Base-by-base conservation (phyloP, 1,140 invertebrate species). In the Oedothorax gibbosus region DNA sequence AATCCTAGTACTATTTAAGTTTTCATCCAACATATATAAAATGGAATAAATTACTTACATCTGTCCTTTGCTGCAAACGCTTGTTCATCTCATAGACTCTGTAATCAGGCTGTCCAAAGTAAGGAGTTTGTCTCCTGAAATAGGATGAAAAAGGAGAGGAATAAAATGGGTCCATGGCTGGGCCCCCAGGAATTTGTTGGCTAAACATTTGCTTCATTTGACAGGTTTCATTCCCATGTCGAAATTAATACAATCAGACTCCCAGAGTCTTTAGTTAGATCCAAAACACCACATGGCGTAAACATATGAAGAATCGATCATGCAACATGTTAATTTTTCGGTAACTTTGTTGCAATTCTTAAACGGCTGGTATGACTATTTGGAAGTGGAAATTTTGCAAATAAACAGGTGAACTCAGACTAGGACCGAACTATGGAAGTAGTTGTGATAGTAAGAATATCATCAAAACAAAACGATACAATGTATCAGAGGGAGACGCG, bases 201-300 rank as follows among this genome's bases (percentile, higher is more conserved):
- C 76, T 87, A 79, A 85, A 87, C 86, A 87, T 87, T 85, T 85
- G 86, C 86, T 85, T 87, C 86, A 87, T 87, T 69, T 86, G 85
- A 76, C 72, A 85, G 60, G 18, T 51, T 77, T 85, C 83, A 71
- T 73, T 62, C 81, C 76, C 81, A 21, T 60, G 20, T n/a, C 72
- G 20, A 84, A 76, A 75, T 56, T 57, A 76, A 76, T 35, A 66
- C 18, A 75, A 71, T 21, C 51, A 81, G 78, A 81, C 68, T 81
- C 78, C 11, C 10, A 2, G 78, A 81, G 78, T 35, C 78, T 71
- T 69, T 14, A 20, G 4, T 10, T 50, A 81, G 56, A 18, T 60
- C 49, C 2, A 65, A 49, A 51, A 71, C 78, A 81, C 8, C 65
- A 81, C 65, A 81, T 81, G 65, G 53, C 54, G 71, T 60, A 81